Conservation (phyloP, 2,113 vertebrate genomes). For the Callorhinus ursinus region DNA sequence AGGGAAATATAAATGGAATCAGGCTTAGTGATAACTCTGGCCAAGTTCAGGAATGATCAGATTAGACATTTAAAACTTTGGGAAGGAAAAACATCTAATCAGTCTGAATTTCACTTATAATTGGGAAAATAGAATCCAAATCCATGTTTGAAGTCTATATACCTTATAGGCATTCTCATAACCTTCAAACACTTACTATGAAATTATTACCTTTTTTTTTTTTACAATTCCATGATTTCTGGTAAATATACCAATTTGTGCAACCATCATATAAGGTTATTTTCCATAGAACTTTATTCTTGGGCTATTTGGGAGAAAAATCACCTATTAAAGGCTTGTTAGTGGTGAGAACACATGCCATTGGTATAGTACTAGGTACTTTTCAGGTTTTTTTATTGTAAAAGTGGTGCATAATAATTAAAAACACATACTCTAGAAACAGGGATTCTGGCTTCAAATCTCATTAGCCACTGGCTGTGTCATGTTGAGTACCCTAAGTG, state of each 20-base stretch:
- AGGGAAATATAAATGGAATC: background rate
- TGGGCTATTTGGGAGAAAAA: background rate
- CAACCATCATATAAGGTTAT: background rate
- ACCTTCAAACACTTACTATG: background rate
- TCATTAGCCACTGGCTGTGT: background rate
- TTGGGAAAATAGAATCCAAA: background rate
- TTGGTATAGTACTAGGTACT: background rate
- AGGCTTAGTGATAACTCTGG: background rate
- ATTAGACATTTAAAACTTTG: background rate
- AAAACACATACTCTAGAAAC: rapidly evolving
- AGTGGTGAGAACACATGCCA: background rate
- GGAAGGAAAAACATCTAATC: background rate
- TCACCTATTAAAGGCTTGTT: background rate
- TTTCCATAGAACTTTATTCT: background rate
- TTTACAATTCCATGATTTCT: background rate
- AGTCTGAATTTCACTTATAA: background rate
- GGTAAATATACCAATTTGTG: background rate
- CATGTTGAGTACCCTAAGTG: background rate
- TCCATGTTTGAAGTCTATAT: background rate
- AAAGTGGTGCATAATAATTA: background rate
- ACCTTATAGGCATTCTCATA: background rate
- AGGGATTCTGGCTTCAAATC: background rate
- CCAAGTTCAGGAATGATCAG: background rate
- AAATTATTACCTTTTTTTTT: background rate
- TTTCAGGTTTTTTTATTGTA: background rate